Percentiles rank a stretch among this genome's conserved stretches.
Conservation (phyloP, 2,113 vertebrate genomes). For the Larimichthys polyactis region DNA sequence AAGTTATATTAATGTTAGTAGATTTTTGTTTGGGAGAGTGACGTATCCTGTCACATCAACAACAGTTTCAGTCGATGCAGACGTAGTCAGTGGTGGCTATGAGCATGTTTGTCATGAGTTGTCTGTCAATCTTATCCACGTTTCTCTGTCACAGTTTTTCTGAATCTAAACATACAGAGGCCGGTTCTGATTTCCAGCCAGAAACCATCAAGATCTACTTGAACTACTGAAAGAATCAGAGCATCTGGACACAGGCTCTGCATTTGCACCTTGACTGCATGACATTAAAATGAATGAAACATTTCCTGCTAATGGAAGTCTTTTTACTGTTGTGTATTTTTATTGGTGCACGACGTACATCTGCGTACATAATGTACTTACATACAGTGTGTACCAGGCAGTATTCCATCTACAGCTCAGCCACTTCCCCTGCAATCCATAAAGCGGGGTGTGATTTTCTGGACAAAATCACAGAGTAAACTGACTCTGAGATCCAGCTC, state of each 20-base stretch:
- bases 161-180: not conserved
- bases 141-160: not conserved
- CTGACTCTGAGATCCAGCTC: conserved; percentile 32
- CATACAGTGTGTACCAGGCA: conserved; percentile 22
- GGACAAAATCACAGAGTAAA: conserved; percentile 55
- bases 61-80: not conserved
- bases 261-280: not conserved
- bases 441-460: conserved; percentile 39
- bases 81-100: not conserved
- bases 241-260: not conserved
- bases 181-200: not conserved
- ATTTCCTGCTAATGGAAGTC: not conserved
- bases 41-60: too few species aligned
- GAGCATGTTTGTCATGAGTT: not conserved
- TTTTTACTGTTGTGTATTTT: conserved; percentile 12
- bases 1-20: too few species aligned
- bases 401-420: conserved; percentile 44
- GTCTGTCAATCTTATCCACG: not conserved
- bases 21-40: too few species aligned
- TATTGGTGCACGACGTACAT: conserved; percentile 14
- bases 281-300: not conserved
- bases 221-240: accelerated
- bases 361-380: not conserved
- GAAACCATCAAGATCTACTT: not conserved
- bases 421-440: conserved; percentile 53